Base-by-base conservation (phyloP, 2,113 vertebrate species). In the Brienomyrus longianalis region DNA sequence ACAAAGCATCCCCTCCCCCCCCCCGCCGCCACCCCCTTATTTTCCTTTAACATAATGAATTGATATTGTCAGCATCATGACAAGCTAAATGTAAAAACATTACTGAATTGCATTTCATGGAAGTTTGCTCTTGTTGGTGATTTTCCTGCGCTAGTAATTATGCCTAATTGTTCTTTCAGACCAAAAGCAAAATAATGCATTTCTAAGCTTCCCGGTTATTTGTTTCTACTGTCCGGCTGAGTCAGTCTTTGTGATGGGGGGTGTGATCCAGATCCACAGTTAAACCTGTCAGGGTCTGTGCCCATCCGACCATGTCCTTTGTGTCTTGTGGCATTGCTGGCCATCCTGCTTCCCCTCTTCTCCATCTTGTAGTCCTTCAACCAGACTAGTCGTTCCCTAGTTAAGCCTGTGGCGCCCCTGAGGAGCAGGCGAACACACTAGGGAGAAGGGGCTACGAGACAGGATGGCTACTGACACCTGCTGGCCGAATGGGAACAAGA, bases 261-360 rank as follows among this genome's bases (percentile, higher is more conserved):
- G 31, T 62, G 31, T 45, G 52, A 47, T 23, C 39, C 35, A 39
- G 5, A 1, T 2, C 66, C 39, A 51, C 74, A 19, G 74, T 77
- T 17, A 27, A 48, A 48, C 21, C 45, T 74, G 66, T 84, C 21
- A 95, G 95, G 95, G 95, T 89, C 91, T 90, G 92, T 93, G 94
- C 95, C 95, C 95, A 96, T 96, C 96, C 94, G 95, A 95, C 21
- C 1, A 0, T 56, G 54, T 21, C 3, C 13, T n/a, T 9, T n/a
- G 56, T 23, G 56, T 7, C 56, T 59, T 39, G 35, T 2, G 1
- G 35, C 35, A 23, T 59, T 59, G 21, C 56, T 23, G 56, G 7
- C n/a, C 7, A 59, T n/a, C 56, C 21, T 59, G 56, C 21, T 59
- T 9, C 56, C 56, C 23, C 23, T 39, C 7, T 21, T 56, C 19